Percentiles rank a stretch among this genome's conserved stretches.
Conservation (phyloP, 2,113 vertebrate genomes). For the Mandrillus leucophaeus region DNA sequence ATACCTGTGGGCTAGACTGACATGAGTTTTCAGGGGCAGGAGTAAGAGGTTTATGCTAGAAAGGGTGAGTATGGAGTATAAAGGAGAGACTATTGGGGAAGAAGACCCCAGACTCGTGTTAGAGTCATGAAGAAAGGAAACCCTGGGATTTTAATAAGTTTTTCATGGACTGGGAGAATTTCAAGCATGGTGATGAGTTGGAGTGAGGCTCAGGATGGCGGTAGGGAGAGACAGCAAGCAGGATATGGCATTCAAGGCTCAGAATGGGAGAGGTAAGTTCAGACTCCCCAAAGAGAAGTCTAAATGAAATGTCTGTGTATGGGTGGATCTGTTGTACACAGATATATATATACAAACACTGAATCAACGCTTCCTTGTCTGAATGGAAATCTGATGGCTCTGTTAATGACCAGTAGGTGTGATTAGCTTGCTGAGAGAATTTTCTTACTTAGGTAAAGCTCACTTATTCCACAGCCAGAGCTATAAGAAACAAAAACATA, state of each 20-base stretch:
- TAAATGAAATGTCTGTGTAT: neutral
- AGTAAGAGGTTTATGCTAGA: neutral
- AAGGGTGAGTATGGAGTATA: neutral
- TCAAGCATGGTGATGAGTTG: neutral
- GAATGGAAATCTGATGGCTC: neutral
- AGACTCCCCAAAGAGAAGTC: too few relatives aligned
- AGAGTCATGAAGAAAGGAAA: neutral
- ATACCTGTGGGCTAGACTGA: neutral
- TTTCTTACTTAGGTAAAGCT: neutral
- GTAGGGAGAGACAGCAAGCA: neutral
- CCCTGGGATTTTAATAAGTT: neutral
- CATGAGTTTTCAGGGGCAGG: neutral
- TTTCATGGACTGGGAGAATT: neutral
- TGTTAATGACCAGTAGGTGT: neutral
- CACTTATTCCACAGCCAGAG: neutral
- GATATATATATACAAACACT: neutral
- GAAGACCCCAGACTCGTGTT: neutral
- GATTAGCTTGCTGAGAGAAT: neutral
- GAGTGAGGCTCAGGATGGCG: fast-evolving
- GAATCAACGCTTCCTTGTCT: neutral
- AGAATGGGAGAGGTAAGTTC: neutral
- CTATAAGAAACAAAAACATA: neutral
- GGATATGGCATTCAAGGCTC: neutral
- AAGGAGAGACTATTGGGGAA: neutral
- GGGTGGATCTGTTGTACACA: neutral